Percentiles rank a stretch among this genome's conserved stretches.
phyloP scores from a whole-genome alignment of 2,888 invertebrate genomes.

The Muscina levida region DNA sequence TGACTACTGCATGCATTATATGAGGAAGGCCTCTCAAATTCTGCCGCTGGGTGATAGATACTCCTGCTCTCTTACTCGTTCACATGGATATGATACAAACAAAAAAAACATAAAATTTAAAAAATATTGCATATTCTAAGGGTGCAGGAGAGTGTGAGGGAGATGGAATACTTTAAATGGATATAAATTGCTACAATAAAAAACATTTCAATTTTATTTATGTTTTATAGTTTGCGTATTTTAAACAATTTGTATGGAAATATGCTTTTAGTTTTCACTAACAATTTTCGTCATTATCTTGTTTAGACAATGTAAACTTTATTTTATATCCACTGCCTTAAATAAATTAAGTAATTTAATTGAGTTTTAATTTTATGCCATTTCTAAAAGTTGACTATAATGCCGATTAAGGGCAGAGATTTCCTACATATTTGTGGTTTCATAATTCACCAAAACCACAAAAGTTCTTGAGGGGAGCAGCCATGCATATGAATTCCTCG shows the following conservation, averaged over 20 bases:
- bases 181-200: slow-evolving; percentile 1
- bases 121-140: slow-evolving; percentile 8
- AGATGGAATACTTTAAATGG: neutral
- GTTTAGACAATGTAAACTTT: too few relatives aligned
- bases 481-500: too few relatives aligned
- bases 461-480: neutral
- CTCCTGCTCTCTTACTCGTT: too few relatives aligned
- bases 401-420: neutral
- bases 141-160: neutral
- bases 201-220: neutral
- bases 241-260: too few relatives aligned
- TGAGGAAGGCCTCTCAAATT: too few relatives aligned
- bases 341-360: neutral
- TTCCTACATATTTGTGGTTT: neutral
- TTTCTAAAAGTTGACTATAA: neutral
- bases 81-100: too few relatives aligned
- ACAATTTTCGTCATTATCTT: too few relatives aligned
- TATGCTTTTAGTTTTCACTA: too few relatives aligned
- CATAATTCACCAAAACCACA: neutral
- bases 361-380: slow-evolving; percentile 14
- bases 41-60: too few relatives aligned
- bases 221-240: too few relatives aligned
- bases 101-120: slow-evolving; percentile 9
- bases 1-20: too few relatives aligned
- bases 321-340: neutral